Evolutionary conservation across 2,113 vertebrate genomes (phyloP).

Genomic region (Manacus vitellinus): DNA sequence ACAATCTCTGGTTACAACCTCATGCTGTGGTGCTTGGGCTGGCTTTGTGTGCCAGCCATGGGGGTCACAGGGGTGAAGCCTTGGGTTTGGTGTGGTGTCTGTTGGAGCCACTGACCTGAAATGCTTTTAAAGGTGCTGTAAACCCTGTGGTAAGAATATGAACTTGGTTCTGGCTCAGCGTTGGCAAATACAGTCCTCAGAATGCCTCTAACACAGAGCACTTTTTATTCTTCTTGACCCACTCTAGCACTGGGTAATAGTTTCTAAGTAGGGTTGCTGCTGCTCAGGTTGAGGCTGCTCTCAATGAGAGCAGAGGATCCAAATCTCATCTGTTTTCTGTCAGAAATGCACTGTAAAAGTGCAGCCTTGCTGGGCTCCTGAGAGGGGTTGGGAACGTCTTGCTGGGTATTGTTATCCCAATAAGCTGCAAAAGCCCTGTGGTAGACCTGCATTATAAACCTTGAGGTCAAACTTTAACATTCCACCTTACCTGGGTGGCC

Average conservation of each 20-base stretch:
- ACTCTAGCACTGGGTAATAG: rapidly evolving
- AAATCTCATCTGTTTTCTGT: background rate
- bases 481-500: conserved; percentile 6
- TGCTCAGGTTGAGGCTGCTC: background rate
- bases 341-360: background rate
- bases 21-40: rapidly evolving
- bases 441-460: background rate
- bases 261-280: background rate
- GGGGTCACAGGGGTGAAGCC: rapidly evolving
- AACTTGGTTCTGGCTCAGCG: background rate
- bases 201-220: rapidly evolving
- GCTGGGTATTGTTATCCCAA: background rate
- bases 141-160: background rate
- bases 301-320: background rate
- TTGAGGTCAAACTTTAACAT: background rate
- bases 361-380: background rate
- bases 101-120: background rate
- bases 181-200: background rate
- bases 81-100: rapidly evolving
- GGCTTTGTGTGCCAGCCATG: rapidly evolving
- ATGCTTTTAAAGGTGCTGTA: background rate
- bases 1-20: too few relatives aligned
- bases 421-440: background rate
- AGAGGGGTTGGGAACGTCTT: rapidly evolving
- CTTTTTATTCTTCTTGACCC: background rate